phyloP scores from a whole-genome alignment of 2,797 vertebrate genomes.

The Anomalospiza imberbis region DNA sequence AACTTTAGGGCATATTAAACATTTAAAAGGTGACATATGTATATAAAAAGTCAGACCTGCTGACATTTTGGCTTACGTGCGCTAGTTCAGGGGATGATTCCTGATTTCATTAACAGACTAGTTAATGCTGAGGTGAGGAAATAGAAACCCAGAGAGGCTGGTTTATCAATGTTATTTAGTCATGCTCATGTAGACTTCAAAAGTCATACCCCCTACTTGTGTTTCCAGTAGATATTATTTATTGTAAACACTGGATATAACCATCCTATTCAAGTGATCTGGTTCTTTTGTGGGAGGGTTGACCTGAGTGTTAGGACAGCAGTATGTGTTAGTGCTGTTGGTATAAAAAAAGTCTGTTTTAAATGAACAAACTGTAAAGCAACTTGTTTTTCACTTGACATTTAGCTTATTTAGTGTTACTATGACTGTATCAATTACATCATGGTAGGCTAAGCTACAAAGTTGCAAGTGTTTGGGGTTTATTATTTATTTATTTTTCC shows the following conservation, averaged over 20 bases:
- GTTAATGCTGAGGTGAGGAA: conserved; percentile 11
- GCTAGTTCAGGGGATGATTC: conserved; percentile 3
- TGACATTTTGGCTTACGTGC: conserved; percentile 52
- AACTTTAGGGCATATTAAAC: conserved; percentile 66
- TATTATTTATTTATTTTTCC: not conserved
- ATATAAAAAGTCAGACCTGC: conserved; percentile 41
- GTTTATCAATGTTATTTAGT: not conserved
- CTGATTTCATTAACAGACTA: conserved; percentile 9
- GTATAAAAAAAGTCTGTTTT: not conserved
- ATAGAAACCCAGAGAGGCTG: not conserved
- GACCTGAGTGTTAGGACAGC: not conserved
- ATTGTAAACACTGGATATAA: not conserved
- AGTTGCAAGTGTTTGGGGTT: not conserved
- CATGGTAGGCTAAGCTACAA: not conserved
- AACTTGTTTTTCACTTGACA: not conserved
- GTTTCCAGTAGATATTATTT: not conserved
- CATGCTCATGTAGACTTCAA: not conserved
- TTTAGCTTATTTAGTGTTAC: not conserved
- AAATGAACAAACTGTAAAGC: not conserved
- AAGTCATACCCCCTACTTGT: not conserved
- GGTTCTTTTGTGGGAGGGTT: not conserved
- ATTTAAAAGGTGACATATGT: conserved; percentile 61
- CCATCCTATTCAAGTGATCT: not conserved
- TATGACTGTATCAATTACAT: not conserved
- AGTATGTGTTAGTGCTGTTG: not conserved